Percentiles rank a stretch among this genome's conserved stretches.
Conservation (phyloP, 1,140 invertebrate species). For the Drosophila mauritiana region DNA sequence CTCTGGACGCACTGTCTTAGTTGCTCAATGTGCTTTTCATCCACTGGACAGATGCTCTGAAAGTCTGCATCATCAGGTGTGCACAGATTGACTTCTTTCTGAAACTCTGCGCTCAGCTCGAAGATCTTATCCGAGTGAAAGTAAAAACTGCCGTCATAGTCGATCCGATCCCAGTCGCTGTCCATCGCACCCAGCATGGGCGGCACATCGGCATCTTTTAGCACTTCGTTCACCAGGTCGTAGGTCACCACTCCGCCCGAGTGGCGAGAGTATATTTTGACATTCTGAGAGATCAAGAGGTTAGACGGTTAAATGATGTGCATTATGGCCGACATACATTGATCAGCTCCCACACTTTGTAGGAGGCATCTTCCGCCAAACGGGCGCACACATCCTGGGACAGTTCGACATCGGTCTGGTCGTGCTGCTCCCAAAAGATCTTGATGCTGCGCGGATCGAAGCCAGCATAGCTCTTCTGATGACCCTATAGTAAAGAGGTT, state of each 20-base stretch:
- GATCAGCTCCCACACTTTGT: conserved; percentile 82
- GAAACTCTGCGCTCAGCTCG: conserved; percentile 78
- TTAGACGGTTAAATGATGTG: not conserved
- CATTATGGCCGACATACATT: conserved; percentile 50
- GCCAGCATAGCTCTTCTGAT: conserved; percentile 78
- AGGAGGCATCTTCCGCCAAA: conserved; percentile 81
- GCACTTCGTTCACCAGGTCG: conserved; percentile 83
- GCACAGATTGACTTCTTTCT: conserved; percentile 61
- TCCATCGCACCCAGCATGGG: conserved; percentile 80
- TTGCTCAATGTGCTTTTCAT: conserved; percentile 65
- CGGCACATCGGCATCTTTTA: conserved; percentile 77
- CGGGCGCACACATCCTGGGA: conserved; percentile 75
- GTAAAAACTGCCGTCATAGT: conserved; percentile 80
- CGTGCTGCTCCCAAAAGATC: conserved; percentile 84
- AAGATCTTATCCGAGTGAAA: conserved; percentile 80
- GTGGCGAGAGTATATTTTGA: conserved; percentile 79
- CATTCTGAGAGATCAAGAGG: conserved; percentile 49
- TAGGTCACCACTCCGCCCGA: conserved; percentile 79
- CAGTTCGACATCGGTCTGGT: conserved; percentile 80
- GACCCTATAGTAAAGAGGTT: conserved; percentile 22
- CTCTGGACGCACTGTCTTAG: conserved; percentile 67
- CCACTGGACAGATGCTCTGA: conserved; percentile 58
- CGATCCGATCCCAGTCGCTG: conserved; percentile 81
- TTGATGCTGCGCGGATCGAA: conserved; percentile 77
- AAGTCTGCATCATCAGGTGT: conserved; percentile 62